Base-by-base conservation (phyloP, 2,888 invertebrate genomes). In the Pocota personata region DNA sequence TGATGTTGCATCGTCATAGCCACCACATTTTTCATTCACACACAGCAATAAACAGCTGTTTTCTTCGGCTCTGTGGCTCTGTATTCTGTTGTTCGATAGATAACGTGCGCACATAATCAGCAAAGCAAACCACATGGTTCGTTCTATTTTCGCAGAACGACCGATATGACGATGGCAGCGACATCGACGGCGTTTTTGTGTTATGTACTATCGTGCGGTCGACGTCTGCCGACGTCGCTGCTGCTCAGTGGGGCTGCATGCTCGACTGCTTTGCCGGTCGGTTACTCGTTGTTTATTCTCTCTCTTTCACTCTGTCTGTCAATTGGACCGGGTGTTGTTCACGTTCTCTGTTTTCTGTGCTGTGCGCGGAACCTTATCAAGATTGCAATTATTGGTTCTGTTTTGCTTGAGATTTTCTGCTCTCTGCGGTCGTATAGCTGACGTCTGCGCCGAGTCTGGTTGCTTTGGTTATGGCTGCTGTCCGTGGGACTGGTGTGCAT, bases 391-490 rank as follows among this genome's bases (percentile, higher is more conserved):
- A 86, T 86, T 82, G 55, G 64, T 86, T 86, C 82, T 86, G 82
- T 82, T 86, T 86, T 86, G 76, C 76, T 86, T 82, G 43, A 76
- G 71, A 76, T 72, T 82, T 86, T 86, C 86, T 82, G 71, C 66
- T 82, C 37, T 58, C 76, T 82, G 64, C 19, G 75, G 67, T 52
- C 27, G 37, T 52, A 57, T 30, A 60, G 57, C 82, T 86, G 76
- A 86, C 86, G 86, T 86, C 86, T 86, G 86, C 86, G 86, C 86
- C 86, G 55, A 86, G 86, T 86, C 86, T 86, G 82, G 82, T 86
- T 82, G 84, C 66, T 76, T 79, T 75, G 73, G 62, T 32, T 83
- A 78, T 80, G 66, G 40, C 58, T 78, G 73, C 8, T 67, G 58
- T 58, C 35, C 12, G 66, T 72, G 60, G 60, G 27, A 67, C 60